Evolutionary conservation across 2,888 invertebrate species (phyloP), one percentile per base, ranked within the genome.

Genomic region (Aphidius colemani): DNA sequence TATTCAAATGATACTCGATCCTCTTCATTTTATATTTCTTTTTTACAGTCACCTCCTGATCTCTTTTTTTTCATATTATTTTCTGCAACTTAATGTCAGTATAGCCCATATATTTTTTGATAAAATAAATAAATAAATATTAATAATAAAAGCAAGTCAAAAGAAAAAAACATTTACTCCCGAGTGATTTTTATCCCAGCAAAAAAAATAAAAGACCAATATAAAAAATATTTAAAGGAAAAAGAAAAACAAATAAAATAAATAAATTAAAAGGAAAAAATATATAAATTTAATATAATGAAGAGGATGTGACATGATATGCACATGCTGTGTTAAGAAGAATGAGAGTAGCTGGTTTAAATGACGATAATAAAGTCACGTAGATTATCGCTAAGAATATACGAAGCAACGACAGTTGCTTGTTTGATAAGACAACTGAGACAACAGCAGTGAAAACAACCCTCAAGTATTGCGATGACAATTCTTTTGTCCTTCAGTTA

Each of bases 1-100:
- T 75, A 78, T 78, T 78, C 75, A 77, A 78, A 78, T 78, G 74
- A 76, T 74, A 74, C 74, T 71, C 45, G 45, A 45, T 18, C 50
- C 48, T 57, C 41, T 58, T 13, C 46, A 44, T 58, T 39, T 51
- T 40, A 51, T 53, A 40, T 59, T 44, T 50, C 45, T 53, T 5
- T 50, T 41, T 48, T 41, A 30, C 53, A 57, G 50, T 66, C 56
- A 30, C 50, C 59, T 58, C 53, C 57, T 63, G 30, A 66, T 66
- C 56, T 62, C 59, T 62, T 58, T 55, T 50, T 48, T 9, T 30
- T 18, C 51, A 6, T 50, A 30, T 18, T 18, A 18, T 39, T 53
- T 60, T 53, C 10, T 30, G 53, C 59, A 62, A 57, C 46, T 57
- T 46, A 57, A 45, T 45, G 57, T 57, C 30, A 48, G 10, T 5